Evolutionary conservation across 2,113 vertebrate species (phyloP).

Genomic region (Oreocharis arfaki): DNA sequence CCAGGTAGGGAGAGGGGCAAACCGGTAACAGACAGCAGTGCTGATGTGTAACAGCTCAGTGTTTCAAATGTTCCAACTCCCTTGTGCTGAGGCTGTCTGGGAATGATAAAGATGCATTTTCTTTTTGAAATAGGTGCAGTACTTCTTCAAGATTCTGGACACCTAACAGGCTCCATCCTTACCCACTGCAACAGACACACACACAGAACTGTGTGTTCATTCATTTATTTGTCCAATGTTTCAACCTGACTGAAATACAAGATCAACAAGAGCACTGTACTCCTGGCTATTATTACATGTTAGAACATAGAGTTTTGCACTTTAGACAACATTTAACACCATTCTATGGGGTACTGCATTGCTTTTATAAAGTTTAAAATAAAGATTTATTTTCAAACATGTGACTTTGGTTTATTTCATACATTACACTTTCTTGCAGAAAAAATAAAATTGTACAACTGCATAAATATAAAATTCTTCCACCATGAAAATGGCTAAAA

Average conservation of each 20-base stretch:
- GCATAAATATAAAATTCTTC: slow-evolving; percentile 99
- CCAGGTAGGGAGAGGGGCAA: rapidly evolving
- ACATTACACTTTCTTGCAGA: slow-evolving; percentile 94
- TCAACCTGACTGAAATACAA: slow-evolving; percentile 94
- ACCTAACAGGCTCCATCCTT: slow-evolving; percentile 12
- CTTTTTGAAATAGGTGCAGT: slow-evolving; percentile 82
- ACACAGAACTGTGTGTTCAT: slow-evolving; percentile 65
- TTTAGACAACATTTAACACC: slow-evolving; percentile 89
- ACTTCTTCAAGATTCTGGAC: slow-evolving; percentile 95
- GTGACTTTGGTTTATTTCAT: slow-evolving; percentile 99
- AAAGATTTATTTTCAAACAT: slow-evolving; percentile 91
- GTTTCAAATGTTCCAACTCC: background rate
- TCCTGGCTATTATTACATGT: slow-evolving; percentile 89
- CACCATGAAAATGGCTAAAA: slow-evolving; percentile 99
- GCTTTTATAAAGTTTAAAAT: slow-evolving; percentile 90
- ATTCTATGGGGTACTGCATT: slow-evolving; percentile 91
- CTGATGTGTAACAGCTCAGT: rapidly evolving
- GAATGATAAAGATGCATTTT: background rate
- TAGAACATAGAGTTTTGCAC: slow-evolving; percentile 89
- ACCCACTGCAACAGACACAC: background rate
- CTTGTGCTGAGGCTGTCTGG: rapidly evolving
- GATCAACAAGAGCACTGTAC: slow-evolving; percentile 86
- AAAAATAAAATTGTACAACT: slow-evolving; percentile 99
- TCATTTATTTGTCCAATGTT: slow-evolving; percentile 90
- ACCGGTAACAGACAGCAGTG: rapidly evolving